A percentile compares a stretch with the other conserved stretches of the same genome.
phyloP scores from a whole-genome alignment of 2,888 invertebrate species.

The Pyrgus malvae region DNA sequence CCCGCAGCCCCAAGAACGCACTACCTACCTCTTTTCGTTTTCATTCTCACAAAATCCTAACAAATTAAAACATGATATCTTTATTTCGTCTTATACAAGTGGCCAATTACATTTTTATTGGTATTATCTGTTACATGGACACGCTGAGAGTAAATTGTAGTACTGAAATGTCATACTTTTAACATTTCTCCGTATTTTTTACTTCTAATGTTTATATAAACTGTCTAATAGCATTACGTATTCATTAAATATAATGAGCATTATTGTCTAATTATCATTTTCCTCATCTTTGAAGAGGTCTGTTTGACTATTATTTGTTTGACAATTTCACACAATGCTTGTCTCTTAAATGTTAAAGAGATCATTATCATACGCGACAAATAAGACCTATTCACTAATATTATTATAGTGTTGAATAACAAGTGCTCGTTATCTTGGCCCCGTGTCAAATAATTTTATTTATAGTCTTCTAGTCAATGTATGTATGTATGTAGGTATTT shows the following conservation, averaged over 20 bases:
- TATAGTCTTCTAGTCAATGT: conserved; percentile 25
- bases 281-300: conserved; percentile 3
- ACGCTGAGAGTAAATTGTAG: too few species aligned
- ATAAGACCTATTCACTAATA: conserved; percentile 17
- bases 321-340: background rate
- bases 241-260: background rate
- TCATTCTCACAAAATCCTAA: too few species aligned
- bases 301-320: conserved; percentile 3
- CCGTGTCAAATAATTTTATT: conserved; percentile 35
- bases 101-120: too few species aligned
- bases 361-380: conserved; percentile 12
- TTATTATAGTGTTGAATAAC: conserved; percentile 24
- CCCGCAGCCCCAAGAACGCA: too few species aligned
- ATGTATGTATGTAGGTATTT: conserved; percentile 9
- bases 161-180: too few species aligned
- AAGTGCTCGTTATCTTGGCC: conserved; percentile 32
- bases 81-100: too few species aligned
- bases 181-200: too few species aligned
- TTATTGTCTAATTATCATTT: conserved; percentile 1
- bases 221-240: background rate
- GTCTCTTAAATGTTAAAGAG: conserved; percentile 1
- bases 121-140: too few species aligned
- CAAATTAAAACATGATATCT: too few species aligned
- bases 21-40: too few species aligned
- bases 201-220: background rate